Evolutionary conservation across 2,113 vertebrate genomes (phyloP).

Genomic region (Alligator sinensis): DNA sequence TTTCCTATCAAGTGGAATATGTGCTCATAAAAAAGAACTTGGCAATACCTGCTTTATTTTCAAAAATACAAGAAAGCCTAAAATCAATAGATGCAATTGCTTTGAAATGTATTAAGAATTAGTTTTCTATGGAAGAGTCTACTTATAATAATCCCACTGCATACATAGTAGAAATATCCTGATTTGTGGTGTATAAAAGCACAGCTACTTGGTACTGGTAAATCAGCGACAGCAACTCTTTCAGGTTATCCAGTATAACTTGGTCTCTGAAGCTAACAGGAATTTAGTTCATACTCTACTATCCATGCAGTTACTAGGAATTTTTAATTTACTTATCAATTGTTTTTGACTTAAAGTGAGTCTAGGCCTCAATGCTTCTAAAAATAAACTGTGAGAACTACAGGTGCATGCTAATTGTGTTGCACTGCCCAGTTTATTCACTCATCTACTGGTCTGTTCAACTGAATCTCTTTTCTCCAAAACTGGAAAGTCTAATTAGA

Average conservation of each 20-base stretch:
- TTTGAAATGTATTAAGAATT: neutral
- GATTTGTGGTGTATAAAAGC: neutral
- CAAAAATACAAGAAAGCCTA: neutral
- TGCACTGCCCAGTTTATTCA: neutral
- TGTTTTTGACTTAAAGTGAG: neutral
- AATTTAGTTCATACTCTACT: neutral
- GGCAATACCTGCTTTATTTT: neutral
- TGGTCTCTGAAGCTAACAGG: neutral
- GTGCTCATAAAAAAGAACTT: neutral
- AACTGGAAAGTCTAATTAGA: neutral
- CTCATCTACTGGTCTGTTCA: neutral
- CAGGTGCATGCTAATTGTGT: neutral
- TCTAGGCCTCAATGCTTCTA: neutral
- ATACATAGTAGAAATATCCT: neutral
- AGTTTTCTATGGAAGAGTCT: neutral
- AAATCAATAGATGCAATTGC: neutral
- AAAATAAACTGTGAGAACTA: neutral
- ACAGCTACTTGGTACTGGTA: neutral
- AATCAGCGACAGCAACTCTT: neutral
- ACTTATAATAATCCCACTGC: neutral
- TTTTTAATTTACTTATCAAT: neutral
- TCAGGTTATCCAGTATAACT: neutral
- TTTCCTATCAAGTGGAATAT: constrained; percentile 48
- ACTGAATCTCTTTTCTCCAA: neutral
- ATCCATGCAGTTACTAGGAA: neutral